Base-by-base conservation (phyloP, 2,888 invertebrate genomes). In the Operophtera brumata region DNA sequence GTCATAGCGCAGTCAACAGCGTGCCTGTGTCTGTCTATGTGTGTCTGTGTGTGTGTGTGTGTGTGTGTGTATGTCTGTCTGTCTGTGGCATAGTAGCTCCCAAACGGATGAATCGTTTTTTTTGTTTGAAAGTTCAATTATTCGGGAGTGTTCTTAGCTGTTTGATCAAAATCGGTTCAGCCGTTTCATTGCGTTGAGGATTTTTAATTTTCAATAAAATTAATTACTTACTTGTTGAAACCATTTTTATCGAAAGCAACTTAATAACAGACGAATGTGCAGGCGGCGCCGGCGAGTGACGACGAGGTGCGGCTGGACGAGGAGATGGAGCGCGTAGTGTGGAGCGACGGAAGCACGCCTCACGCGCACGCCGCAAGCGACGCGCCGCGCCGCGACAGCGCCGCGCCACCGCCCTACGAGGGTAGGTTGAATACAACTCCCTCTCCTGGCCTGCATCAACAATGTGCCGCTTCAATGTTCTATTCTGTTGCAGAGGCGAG, bases 281-380 rank as follows among this genome's bases (percentile, higher is more conserved):
- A 84, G 84, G 76, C 65, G 61, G 73, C 72, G 20, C 20, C 20
- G 20, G 20, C 2, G 47, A 71, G 75, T 30, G 77, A 91, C 77
- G 91, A 93, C 82, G 94, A 94, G 80, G 91, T 94, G 69, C 93
- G 93, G 68, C 91, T 96, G 88, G 96, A 96, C 88, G 95, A 95
- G 83, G 96, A 96, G 92, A 96, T 96, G 94, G 96, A 96, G 74
- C 94, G 96, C 82, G 96, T 96, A 73, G 95, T 96, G 82, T 95
- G 94, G 83, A 93, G 93, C 90, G 92, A 92, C 63, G 61, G 91
- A 69, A 30, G 40, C 9, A 14, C 42, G 50, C 91, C 30, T 9
- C 72, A 93, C 93, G 84, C 91, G 93, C 89, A 85, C 84, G 54
- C 57, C 52, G 73, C 76, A 77, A 82, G 78, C 70, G 73, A 58